Conservation (phyloP, 2,797 vertebrate species). For the Lithobates sylvaticus region DNA sequence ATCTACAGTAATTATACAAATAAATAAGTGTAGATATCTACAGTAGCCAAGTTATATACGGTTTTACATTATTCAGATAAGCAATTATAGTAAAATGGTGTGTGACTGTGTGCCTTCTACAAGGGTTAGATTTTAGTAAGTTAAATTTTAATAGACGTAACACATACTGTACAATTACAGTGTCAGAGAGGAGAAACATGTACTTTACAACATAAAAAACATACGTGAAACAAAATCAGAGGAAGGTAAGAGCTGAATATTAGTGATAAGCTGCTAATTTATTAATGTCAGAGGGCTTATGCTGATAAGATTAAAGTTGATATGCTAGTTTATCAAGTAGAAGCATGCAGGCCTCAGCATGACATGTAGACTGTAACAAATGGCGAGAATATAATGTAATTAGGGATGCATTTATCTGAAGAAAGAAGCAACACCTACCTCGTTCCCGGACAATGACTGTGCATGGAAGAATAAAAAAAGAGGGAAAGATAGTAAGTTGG, state of each 20-base stretch:
- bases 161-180: neutral
- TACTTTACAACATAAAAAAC: neutral
- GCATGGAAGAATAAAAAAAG: slow-evolving; percentile 73
- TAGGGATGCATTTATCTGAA: slow-evolving; percentile 19
- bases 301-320: slow-evolving; percentile 25
- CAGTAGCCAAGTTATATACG: too few relatives aligned
- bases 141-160: neutral
- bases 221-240: slow-evolving; percentile 13
- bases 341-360: slow-evolving; percentile 13
- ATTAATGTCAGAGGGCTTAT: slow-evolving; percentile 33
- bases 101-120: too few relatives aligned
- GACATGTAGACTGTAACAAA: slow-evolving; percentile 16
- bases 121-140: too few relatives aligned
- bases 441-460: slow-evolving; percentile 99
- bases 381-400: slow-evolving; percentile 6
- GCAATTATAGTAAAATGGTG: too few relatives aligned
- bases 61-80: too few relatives aligned
- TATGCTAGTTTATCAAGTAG: slow-evolving; percentile 8
- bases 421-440: slow-evolving; percentile 81
- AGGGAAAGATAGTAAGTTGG: neutral
- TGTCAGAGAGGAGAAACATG: neutral
- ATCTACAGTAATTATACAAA: too few relatives aligned
- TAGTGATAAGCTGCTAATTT: slow-evolving; percentile 31
- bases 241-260: slow-evolving; percentile 17
- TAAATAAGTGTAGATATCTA: too few relatives aligned